Conservation (phyloP, 2,888 invertebrate species). For the Mylabris sibirica region DNA sequence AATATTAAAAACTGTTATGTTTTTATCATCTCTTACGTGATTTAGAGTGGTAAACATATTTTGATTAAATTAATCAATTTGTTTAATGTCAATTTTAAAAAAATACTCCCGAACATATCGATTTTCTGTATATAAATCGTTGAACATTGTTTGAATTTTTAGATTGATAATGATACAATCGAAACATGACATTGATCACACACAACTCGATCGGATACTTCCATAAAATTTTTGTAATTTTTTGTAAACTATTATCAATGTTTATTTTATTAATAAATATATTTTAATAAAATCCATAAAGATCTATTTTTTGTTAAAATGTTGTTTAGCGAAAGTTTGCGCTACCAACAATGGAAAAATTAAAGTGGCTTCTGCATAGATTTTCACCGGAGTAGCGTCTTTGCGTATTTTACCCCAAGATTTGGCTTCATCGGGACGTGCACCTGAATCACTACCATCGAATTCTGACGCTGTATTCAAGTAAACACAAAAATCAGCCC, state of each 20-base stretch:
- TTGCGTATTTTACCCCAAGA: slow-evolving; percentile 98
- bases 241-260: neutral
- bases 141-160: neutral
- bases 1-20: slow-evolving; percentile 26
- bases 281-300: slow-evolving; percentile 17
- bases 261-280: slow-evolving; percentile 13
- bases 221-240: slow-evolving; percentile 8
- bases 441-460: slow-evolving; percentile 98
- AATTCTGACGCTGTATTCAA: slow-evolving; percentile 95
- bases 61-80: slow-evolving; percentile 8
- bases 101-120: neutral
- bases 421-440: slow-evolving; percentile 96
- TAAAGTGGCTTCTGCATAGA: slow-evolving; percentile 92
- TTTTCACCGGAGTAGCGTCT: slow-evolving; percentile 89
- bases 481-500: slow-evolving; percentile 94
- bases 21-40: neutral
- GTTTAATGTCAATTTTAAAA: neutral
- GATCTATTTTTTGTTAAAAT: slow-evolving; percentile 53
- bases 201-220: neutral
- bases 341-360: slow-evolving; percentile 95
- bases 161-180: neutral
- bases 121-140: neutral
- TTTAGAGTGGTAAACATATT: neutral
- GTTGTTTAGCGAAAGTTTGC: slow-evolving; percentile 90
- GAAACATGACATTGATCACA: neutral